Base-by-base conservation (phyloP, 1,140 invertebrate genomes). In the Drosophila truncata region DNA sequence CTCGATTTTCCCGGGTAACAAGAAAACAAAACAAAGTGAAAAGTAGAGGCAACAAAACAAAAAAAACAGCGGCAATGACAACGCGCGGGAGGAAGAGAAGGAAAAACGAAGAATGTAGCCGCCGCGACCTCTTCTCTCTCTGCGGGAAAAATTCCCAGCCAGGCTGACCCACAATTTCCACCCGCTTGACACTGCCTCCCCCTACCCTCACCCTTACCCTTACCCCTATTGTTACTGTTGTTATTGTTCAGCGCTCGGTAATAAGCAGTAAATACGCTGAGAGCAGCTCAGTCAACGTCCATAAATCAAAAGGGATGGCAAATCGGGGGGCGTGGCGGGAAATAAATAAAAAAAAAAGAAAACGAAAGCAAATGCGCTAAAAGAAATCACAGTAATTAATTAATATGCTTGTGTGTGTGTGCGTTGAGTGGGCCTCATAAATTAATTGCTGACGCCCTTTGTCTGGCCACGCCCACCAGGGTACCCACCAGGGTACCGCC, bases 341-440 rank as follows among this genome's bases (percentile, higher is more conserved):
- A 16, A 35, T 11, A 11, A 62, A 37, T 18, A 71, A 18, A 42
- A 23, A 50, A 20, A 35, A 39, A 35, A 31, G 41, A 75, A 39
- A 46, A 31, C 18, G 42, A 58, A 74, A 65, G 67, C 57, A 74
- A 57, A 47, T 41, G 72, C 69, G 64, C 62, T 78, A 84, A 84
- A 88, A 80, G 84, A 88, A 88, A 88, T 88, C 84, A 88, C 85
- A 74, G 85, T 88, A 88, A 88, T 88, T 88, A 88, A 88, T 88
- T 88, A 84, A 80, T 88, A 82, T 78, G 74, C 29, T 55, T 67
- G 65, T 63, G 58, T 74, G 39, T 49, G 46, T 69, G 49, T 58
- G 59, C 52, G 31, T 37, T 41, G 29, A 54, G 62, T 62, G 76
- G 64, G 77, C 54, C 85, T 84, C 84, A 84, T 90, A 90, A 90